Percentiles rank a stretch among this genome's conserved stretches.
These are phyloP conservation scores for Helicorthomorpha holstii DNA, from an alignment of 1,140 invertebrate genomes.

Conservation along the genomic window DNA sequence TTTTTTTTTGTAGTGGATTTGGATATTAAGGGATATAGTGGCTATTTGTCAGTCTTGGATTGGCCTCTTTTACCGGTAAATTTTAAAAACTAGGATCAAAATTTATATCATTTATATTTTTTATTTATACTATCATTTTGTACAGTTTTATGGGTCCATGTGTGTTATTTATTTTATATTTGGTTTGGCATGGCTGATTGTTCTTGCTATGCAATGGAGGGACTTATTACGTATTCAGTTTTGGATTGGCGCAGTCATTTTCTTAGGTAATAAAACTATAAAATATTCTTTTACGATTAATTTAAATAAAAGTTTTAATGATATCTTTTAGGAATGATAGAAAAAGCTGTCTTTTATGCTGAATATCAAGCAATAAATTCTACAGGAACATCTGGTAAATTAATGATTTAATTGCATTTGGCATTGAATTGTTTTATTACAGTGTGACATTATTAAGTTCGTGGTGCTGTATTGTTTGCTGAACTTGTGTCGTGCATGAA, in stretches of 20 bases:
- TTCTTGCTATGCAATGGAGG: conserved; percentile 72
- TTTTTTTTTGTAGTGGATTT: conserved; percentile 28
- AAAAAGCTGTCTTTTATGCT: conserved; percentile 74
- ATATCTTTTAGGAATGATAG: conserved; percentile 36
- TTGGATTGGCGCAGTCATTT: conserved; percentile 80
- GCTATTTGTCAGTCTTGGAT: conserved; percentile 54
- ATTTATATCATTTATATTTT: not conserved
- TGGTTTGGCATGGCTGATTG: conserved; percentile 62
- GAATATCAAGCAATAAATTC: conserved; percentile 66
- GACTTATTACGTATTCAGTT: conserved; percentile 86
- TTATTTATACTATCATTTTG: conserved; percentile 19
- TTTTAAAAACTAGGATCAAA: conserved; percentile 6
- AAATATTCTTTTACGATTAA: no score
- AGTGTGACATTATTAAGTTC: conserved; percentile 21
- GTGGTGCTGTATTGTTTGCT: conserved; percentile 52
- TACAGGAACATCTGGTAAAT: conserved; percentile 40
- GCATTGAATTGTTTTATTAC: not conserved
- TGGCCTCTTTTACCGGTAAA: conserved; percentile 48
- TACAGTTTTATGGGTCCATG: conserved; percentile 81
- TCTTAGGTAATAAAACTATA: conserved; percentile 38
- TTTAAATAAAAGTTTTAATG: not conserved
- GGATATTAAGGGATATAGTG: conserved; percentile 43
- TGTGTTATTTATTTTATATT: conserved; percentile 66
- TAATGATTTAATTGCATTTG: conserved; percentile 3
- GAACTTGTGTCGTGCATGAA: conserved; percentile 80